Base-by-base conservation (phyloP, 2,113 vertebrate genomes). In the Laterallus jamaicensis region DNA sequence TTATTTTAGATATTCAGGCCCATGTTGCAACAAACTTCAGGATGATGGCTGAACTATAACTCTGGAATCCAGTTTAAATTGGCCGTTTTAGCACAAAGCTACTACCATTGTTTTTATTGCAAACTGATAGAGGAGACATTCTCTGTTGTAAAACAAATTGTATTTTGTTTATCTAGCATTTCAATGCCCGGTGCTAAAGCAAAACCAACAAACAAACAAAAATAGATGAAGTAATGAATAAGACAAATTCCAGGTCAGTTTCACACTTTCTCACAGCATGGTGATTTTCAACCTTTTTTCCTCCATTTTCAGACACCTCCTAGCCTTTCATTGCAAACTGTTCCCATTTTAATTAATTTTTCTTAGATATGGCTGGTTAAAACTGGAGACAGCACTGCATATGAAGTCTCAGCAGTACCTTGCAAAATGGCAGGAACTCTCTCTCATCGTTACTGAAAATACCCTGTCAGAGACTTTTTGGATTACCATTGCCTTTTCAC, bases 31-130 rank as follows among this genome's bases (percentile, higher is more conserved):
- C 54, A 84, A 92, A 86, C 82, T 83, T 73, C 25, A 54, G 88
- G 85, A 18, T 91, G 82, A 86, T 92, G 62, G 29, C 66, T 87
- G 39, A 94, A 91, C 40, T 91, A 67, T 68, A 86, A 82, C 66
- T 92, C 83, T 42, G 39, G 69, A 96, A 95, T 90, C 62, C 83
- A 95, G 92, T 96, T 96, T 90, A 86, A 96, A 93, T 56, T 70
- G 71, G 71, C 44, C 60, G 76, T 94, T 96, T 96, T 76, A 91
- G 50, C 54, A 77, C 71, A 95, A 91, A 94, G 75, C 58, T 82
- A 15, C 54, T 74, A 15, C 59, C 24, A 37, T 60, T 24, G 52
- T 60, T 82, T 55, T 92, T 84, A 92, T 67, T 86, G 55, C 12
- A 88, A 87, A 86, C 77, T 87, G 82, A 64, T 84, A 88, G 66